Evolutionary conservation across 1,140 invertebrate genomes (phyloP), one percentile per base, ranked within the genome.

Genomic region (Drosophila serrata): DNA sequence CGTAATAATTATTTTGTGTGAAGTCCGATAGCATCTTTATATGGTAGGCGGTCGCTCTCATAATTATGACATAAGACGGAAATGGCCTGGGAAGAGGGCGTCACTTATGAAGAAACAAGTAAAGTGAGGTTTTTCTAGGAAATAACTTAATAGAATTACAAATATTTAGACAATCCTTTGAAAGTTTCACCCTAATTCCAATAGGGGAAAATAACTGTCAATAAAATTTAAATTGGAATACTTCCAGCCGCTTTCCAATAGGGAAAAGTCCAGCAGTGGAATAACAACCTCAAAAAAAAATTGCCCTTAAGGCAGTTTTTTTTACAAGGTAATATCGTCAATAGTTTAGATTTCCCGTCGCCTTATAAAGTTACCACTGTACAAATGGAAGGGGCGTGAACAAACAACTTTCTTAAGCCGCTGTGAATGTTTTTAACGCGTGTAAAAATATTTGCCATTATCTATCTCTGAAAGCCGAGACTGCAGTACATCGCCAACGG

Each of bases 361-460:
- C 11, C 22, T 24, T 33, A 31, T 51, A 33, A n/a, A 65, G 15
- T 22, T 27, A n/a, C 29, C 27, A 65, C 65, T 67, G 61, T 35
- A n/a, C n/a, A n/a, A n/a, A n/a, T n/a, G n/a, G n/a, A n/a, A n/a
- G 56, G 75, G 84, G 82, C 76, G 82, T 87, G 43, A 63, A 73
- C 79, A 51, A 80, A 82, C 70, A 87, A 82, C 79, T 87, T 88
- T 87, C 84, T 82, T 88, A 84, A 43, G n/a, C 49, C 45, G 37
- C 56, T 53, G 70, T 75, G 70, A 70, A 46, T 79, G 63, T 67
- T 69, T 55, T 75, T 48, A 81, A 59, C 70, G 79, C 77, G 51
- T 81, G 77, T 74, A 70, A 73, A 88, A 88, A 69, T 90, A 74
- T 90, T 84, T 81, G 58, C 68, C 85, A 88, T 80, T 77, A 88